These are phyloP conservation scores for Trematomus loennbergii DNA, from an alignment of 2,113 vertebrate genomes.

Conservation along the genomic window DNA sequence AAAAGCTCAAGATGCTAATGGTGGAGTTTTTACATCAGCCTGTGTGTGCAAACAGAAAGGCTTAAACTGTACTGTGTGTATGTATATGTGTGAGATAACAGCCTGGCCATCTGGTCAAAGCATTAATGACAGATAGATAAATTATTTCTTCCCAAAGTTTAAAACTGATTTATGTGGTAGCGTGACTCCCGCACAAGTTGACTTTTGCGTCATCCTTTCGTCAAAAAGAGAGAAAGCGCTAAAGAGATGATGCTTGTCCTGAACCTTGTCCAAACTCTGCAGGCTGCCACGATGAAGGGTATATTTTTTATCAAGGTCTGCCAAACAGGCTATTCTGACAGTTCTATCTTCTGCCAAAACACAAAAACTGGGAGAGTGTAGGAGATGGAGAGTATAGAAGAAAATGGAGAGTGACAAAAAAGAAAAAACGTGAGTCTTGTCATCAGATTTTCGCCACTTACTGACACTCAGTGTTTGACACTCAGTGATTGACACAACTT, in stretches of 20 bases:
- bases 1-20: too few relatives aligned
- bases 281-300: conserved; percentile 80
- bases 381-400: conserved; percentile 23
- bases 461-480: conserved; percentile 4
- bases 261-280: conserved; percentile 79
- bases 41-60: conserved; percentile 13
- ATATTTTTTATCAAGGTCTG: conserved; percentile 84
- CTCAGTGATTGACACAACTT: conserved; percentile 28
- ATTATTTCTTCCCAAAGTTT: conserved; percentile 60
- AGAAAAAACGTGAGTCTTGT: not conserved
- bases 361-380: conserved; percentile 52
- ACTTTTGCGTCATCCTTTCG: conserved; percentile 61
- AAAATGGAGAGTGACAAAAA: conserved; percentile 37
- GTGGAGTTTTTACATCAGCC: not conserved
- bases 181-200: conserved; percentile 57
- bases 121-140: conserved; percentile 21
- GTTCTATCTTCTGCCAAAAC: conserved; percentile 70
- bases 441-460: conserved; percentile 36
- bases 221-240: conserved; percentile 41
- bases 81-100: conserved; percentile 7
- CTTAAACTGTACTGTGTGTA: not conserved
- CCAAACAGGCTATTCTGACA: conserved; percentile 76
- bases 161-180: conserved; percentile 67
- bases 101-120: conserved; percentile 39
- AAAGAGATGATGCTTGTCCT: conserved; percentile 57